phyloP scores from a whole-genome alignment of 2,113 vertebrate genomes.

The Copsychus sechellarum region DNA sequence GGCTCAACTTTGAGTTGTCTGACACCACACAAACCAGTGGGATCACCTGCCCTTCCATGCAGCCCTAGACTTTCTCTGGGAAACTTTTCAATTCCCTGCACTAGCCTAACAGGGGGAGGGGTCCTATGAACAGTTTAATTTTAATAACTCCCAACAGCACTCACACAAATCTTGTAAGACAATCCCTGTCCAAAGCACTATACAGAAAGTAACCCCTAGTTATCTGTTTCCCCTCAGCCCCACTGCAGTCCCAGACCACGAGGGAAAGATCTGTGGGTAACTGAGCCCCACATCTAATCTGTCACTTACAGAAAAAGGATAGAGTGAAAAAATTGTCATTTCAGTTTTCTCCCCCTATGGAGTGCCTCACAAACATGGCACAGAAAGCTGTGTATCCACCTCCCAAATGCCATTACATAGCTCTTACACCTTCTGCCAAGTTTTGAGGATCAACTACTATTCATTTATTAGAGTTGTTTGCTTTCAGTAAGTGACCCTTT shows the following conservation, averaged over 20 bases:
- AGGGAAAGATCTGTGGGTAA: neutral
- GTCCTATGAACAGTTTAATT: neutral
- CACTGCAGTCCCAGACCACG: neutral
- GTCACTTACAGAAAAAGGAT: neutral
- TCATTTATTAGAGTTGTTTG: neutral
- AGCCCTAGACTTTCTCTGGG: neutral
- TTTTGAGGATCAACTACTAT: neutral
- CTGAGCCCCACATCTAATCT: neutral
- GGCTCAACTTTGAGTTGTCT: fast-evolving
- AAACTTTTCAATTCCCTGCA: fast-evolving
- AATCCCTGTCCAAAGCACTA: neutral
- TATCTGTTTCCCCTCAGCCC: neutral
- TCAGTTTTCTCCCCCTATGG: neutral
- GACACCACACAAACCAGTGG: fast-evolving
- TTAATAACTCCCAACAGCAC: neutral
- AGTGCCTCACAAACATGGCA: neutral
- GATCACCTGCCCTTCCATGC: neutral
- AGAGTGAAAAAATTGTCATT: neutral
- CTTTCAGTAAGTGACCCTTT: neutral
- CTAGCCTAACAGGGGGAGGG: neutral
- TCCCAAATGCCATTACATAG: neutral
- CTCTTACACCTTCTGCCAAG: neutral
- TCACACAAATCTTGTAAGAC: neutral
- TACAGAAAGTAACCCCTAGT: neutral
- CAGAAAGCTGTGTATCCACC: neutral